A percentile compares a stretch with the other conserved stretches of the same genome.
Evolutionary conservation across 2,888 invertebrate species (phyloP).

Genomic region (Ypsolopha sequella): DNA sequence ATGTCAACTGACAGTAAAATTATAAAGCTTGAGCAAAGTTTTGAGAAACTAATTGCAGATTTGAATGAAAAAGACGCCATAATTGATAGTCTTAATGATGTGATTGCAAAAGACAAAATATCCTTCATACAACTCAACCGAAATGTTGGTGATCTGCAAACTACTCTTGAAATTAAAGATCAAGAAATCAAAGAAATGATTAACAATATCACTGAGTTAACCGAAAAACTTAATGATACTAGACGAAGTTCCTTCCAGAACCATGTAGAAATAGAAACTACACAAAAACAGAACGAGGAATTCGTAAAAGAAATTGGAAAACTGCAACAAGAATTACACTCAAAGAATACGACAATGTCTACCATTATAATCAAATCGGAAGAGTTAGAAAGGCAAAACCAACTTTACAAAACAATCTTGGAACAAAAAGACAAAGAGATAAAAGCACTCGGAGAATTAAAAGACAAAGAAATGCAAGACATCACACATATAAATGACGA

Average conservation of each 20-base stretch:
- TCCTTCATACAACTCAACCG: slow-evolving; percentile 24
- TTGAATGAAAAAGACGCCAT: slow-evolving; percentile 52
- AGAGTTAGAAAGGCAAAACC: slow-evolving; percentile 23
- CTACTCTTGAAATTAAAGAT: slow-evolving; percentile 28
- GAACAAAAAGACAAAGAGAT: slow-evolving; percentile 46
- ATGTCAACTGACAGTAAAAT: slow-evolving; percentile 37
- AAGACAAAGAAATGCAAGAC: slow-evolving; percentile 27
- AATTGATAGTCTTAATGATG: slow-evolving; percentile 37
- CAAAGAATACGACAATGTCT: slow-evolving; percentile 33
- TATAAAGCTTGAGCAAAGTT: slow-evolving; percentile 45
- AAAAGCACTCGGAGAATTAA: slow-evolving; percentile 40
- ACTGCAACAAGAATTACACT: slow-evolving; percentile 32
- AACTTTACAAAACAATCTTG: slow-evolving; percentile 23
- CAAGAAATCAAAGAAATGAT: slow-evolving; percentile 33
- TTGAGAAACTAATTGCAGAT: slow-evolving; percentile 38
- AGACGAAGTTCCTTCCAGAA: slow-evolving; percentile 12
- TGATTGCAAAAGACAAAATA: slow-evolving; percentile 26
- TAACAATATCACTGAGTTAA: slow-evolving; percentile 11
- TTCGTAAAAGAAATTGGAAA: slow-evolving; percentile 25
- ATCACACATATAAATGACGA: slow-evolving; percentile 29
- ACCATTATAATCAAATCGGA: slow-evolving; percentile 21
- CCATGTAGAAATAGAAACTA: too few relatives aligned
- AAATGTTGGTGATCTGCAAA: slow-evolving; percentile 29
- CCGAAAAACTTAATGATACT: slow-evolving; percentile 17
- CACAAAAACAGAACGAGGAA: too few relatives aligned